Base-by-base conservation (phyloP, 2,797 vertebrate genomes). In the Sylvilagus floridanus region DNA sequence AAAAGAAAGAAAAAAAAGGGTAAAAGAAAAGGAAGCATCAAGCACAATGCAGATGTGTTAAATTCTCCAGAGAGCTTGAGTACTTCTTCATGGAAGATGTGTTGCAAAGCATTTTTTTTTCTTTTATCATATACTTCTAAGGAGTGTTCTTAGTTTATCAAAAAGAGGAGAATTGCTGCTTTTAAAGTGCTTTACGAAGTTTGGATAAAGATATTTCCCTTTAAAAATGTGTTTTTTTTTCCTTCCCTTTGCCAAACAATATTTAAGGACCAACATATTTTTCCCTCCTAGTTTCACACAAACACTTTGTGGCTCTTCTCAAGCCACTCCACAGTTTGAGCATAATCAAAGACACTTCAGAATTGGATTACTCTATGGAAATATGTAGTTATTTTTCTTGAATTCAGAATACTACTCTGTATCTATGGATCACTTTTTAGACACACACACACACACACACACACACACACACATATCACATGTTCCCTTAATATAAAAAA, bases 101-200 rank as follows among this genome's bases (percentile, higher is more conserved):
- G 75, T 93, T 93, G 92, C 8, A 52, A 83, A 84, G 82, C 37
- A 86, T 47, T 63, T 26, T n/a, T 76, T 37, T 76, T 37, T 13
- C 22, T 42, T 57, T 24, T 52, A 91, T 13, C 16, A 66, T 37
- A 57, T 47, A 84, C 57, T 91, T 91, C 47, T 83, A 79, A 94
- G 22, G 12, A 94, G 54, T 72, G 47, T 7, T 84, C 78, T 84
- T 72, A 68, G 68, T 77, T 95, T 83, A 84, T 78, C 13, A 66
- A 42, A 79, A 93, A 91, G 60, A 92, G 19, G 32, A 93, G 52
- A 94, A 14, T 28, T 66, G 9, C 10, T 83, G 14, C 47, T 95
- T 78, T 82, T 60, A 75, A 93, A 82, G 35, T 92, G n/a, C 24
- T 95, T 83, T 54, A 85, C 88, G 60, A 85, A 90, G 9, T 16